phyloP scores from a whole-genome alignment of 2,888 invertebrate species.

The Chymomyza amoena region DNA sequence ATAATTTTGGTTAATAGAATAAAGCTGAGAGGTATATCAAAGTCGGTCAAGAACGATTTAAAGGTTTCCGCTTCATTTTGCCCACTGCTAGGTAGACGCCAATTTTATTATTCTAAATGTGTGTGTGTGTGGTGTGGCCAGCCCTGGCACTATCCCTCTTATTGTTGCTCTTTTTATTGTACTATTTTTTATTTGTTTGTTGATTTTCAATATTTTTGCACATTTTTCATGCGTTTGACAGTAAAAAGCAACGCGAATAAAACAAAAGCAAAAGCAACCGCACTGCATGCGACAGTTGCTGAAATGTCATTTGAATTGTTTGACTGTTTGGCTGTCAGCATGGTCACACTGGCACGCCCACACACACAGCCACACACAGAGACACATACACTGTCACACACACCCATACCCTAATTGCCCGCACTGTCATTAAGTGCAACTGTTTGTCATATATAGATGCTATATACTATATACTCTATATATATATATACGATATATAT shows the following conservation, averaged over 20 bases:
- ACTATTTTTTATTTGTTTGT: conserved; percentile 7
- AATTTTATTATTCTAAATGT: conserved; percentile 55
- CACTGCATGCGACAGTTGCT: conserved; percentile 14
- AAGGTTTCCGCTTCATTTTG: neutral
- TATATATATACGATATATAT: neutral
- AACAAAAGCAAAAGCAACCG: neutral
- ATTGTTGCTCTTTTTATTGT: conserved; percentile 28
- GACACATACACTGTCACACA: neutral
- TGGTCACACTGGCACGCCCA: conserved; percentile 39
- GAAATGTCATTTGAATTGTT: conserved; percentile 1
- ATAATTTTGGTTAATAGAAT: too few relatives aligned
- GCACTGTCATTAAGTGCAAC: neutral
- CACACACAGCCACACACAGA: neutral
- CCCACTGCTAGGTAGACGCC: conserved; percentile 28
- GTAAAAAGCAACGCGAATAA: conserved; percentile 13
- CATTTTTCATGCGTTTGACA: conserved; percentile 69
- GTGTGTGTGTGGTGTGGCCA: conserved; percentile 26
- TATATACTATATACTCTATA: conserved; percentile 18
- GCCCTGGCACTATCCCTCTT: conserved; percentile 5
- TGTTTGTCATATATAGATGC: neutral
- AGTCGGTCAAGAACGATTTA: too few relatives aligned
- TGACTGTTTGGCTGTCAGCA: conserved; percentile 19
- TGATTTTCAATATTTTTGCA: conserved; percentile 17
- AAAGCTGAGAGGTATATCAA: too few relatives aligned
- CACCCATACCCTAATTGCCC: neutral